A percentile compares a stretch with the other conserved stretches of the same genome.
phyloP scores from a whole-genome alignment of 2,888 invertebrate species.

The Helleia helle region DNA sequence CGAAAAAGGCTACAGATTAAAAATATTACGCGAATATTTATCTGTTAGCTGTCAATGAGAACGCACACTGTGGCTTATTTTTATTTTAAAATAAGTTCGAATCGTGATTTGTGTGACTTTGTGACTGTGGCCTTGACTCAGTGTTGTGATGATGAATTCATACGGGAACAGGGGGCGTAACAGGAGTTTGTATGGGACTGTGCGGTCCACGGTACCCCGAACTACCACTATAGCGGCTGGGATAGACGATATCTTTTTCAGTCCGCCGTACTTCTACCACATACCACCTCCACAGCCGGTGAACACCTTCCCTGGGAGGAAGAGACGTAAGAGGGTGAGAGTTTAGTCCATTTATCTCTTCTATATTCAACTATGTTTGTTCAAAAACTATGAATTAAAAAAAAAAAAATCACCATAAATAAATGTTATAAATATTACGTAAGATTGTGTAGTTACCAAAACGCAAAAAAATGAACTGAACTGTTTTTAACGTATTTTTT shows the following conservation, averaged over 20 bases:
- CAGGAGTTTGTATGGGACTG: constrained; percentile 58
- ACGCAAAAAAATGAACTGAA: too few relatives aligned
- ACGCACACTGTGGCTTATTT: constrained; percentile 53
- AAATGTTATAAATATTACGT: too few relatives aligned
- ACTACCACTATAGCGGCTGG: constrained; percentile 41
- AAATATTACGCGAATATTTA: constrained; percentile 56
- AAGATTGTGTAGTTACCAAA: too few relatives aligned
- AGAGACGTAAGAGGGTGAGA: constrained; percentile 57
- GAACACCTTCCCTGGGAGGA: constrained; percentile 64
- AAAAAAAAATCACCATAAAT: too few relatives aligned
- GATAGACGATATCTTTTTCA: constrained; percentile 46
- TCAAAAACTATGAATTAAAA: too few relatives aligned
- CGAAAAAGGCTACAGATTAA: constrained; percentile 44
- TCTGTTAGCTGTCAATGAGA: constrained; percentile 36
- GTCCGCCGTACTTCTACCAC: constrained; percentile 61
- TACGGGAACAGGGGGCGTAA: constrained; percentile 47
- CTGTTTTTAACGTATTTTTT: too few relatives aligned
- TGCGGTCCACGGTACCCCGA: constrained; percentile 50
- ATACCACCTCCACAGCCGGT: constrained; percentile 55
- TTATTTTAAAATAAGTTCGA: constrained; percentile 56
- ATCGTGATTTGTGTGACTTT: constrained; percentile 27
- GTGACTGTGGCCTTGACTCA: constrained; percentile 23
- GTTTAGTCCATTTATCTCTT: constrained; percentile 4
- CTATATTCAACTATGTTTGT: too few relatives aligned
- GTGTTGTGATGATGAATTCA: constrained; percentile 53